Percentiles rank a stretch among this genome's conserved stretches.
phyloP scores from a whole-genome alignment of 2,888 invertebrate species.

The Pachycephus smyrnensis region DNA sequence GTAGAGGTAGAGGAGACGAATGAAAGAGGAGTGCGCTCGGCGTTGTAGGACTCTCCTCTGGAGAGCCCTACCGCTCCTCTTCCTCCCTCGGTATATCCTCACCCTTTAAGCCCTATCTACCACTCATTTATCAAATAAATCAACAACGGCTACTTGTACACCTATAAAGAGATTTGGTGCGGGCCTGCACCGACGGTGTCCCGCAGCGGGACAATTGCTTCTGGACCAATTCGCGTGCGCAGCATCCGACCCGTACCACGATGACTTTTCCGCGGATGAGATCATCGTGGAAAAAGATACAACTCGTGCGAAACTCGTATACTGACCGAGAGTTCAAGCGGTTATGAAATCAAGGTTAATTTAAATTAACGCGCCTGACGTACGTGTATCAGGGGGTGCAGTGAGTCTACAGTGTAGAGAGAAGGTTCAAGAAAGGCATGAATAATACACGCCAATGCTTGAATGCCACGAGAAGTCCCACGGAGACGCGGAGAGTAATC shows the following conservation, averaged over 20 bases:
- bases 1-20: conserved; percentile 32
- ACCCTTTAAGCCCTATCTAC: conserved; percentile 58
- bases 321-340: not conserved
- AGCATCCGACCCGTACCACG: not conserved
- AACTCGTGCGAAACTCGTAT: not conserved
- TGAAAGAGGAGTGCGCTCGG: conserved; percentile 60
- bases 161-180: conserved; percentile 55
- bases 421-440: not conserved
- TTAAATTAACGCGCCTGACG: not conserved
- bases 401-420: not conserved
- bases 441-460: not conserved
- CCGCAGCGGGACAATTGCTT: conserved; percentile 25
- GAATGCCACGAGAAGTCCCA: not conserved
- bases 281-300: not conserved
- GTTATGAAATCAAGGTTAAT: not conserved
- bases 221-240: not conserved
- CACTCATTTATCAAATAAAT: conserved; percentile 65
- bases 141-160: conserved; percentile 63
- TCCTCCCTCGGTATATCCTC: conserved; percentile 28
- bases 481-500: conserved; percentile 41
- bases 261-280: not conserved
- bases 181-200: conserved; percentile 31
- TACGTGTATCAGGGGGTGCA: not conserved
- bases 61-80: conserved; percentile 56
- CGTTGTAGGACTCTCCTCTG: conserved; percentile 64